Evolutionary conservation across 2,888 invertebrate species (phyloP).

Genomic region (Drosophila limbata): DNA sequence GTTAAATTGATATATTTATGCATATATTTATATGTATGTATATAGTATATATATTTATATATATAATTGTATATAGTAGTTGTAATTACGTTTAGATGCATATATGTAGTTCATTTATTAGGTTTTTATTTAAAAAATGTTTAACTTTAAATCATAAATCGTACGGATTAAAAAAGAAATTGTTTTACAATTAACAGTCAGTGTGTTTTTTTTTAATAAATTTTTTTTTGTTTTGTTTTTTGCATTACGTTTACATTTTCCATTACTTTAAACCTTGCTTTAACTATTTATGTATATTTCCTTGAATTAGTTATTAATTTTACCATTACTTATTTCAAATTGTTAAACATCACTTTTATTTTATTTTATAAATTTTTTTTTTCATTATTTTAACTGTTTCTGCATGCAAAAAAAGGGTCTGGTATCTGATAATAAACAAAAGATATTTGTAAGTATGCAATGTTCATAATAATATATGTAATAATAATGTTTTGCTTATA

Average conservation of each 20-base stretch:
- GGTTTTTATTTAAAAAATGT: slow-evolving; percentile 65
- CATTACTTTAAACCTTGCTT: slow-evolving; percentile 73
- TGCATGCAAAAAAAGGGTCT: slow-evolving; percentile 43
- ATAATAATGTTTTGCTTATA: slow-evolving; percentile 61
- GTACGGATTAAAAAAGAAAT: slow-evolving; percentile 79
- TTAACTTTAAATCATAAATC: slow-evolving; percentile 73
- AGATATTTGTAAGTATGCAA: slow-evolving; percentile 49
- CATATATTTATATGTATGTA: slow-evolving; percentile 72
- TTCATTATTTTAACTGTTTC: slow-evolving; percentile 44
- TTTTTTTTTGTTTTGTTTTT: slow-evolving; percentile 54
- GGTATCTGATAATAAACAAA: slow-evolving; percentile 40
- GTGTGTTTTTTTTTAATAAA: slow-evolving; percentile 76
- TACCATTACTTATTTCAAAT: slow-evolving; percentile 68
- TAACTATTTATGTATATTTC: slow-evolving; percentile 64
- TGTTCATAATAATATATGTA: slow-evolving; percentile 52
- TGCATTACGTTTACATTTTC: slow-evolving; percentile 62
- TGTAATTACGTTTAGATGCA: slow-evolving; percentile 79
- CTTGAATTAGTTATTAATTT: slow-evolving; percentile 74
- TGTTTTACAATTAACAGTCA: slow-evolving; percentile 86
- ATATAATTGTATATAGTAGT: slow-evolving; percentile 74
- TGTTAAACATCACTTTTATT: slow-evolving; percentile 58
- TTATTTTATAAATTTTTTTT: slow-evolving; percentile 40
- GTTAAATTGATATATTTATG: slow-evolving; percentile 79
- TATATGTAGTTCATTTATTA: slow-evolving; percentile 75
- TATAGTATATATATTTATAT: slow-evolving; percentile 66